These are phyloP conservation scores for Achroia grisella DNA, from an alignment of 1,140 invertebrate species.

Conservation along the genomic window DNA sequence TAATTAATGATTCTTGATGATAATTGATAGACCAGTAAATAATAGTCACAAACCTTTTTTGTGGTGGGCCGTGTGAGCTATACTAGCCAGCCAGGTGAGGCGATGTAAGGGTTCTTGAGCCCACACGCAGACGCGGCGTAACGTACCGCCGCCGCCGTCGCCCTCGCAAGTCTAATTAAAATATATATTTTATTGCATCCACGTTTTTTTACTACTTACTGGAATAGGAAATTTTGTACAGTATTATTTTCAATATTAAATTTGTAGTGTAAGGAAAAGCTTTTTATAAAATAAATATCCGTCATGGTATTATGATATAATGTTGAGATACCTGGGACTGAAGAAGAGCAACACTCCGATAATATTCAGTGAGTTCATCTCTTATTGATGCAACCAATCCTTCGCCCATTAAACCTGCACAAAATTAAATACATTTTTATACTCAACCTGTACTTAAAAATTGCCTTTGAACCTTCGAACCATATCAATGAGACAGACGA, in stretches of 20 bases:
- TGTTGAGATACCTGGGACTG: slow-evolving; percentile 81
- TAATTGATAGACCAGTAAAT: too few relatives aligned
- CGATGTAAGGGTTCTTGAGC: slow-evolving; percentile 84
- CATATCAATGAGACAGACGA: too few relatives aligned
- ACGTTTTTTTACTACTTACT: too few relatives aligned
- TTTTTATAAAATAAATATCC: too few relatives aligned
- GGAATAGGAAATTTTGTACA: too few relatives aligned
- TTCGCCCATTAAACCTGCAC: slow-evolving; percentile 85
- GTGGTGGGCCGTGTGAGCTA: slow-evolving; percentile 86
- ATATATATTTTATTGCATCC: slow-evolving; percentile 1
- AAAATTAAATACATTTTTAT: slow-evolving; percentile 8
- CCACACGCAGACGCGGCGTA: slow-evolving; percentile 87
- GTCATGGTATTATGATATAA: too few relatives aligned
- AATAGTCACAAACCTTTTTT: slow-evolving; percentile 81
- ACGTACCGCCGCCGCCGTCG: slow-evolving; percentile 77
- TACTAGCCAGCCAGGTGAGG: slow-evolving; percentile 86
- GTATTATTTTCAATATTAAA: too few relatives aligned
- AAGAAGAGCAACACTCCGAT: slow-evolving; percentile 89
- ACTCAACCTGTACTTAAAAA: neutral
- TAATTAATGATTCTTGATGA: too few relatives aligned
- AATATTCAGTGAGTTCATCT: slow-evolving; percentile 90
- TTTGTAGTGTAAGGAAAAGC: too few relatives aligned
- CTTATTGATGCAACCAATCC: slow-evolving; percentile 90
- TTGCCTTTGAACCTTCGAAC: too few relatives aligned
- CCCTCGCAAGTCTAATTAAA: slow-evolving; percentile 50